Base-by-base conservation (phyloP, 2,113 vertebrate species). In the Neofelis nebulosa region DNA sequence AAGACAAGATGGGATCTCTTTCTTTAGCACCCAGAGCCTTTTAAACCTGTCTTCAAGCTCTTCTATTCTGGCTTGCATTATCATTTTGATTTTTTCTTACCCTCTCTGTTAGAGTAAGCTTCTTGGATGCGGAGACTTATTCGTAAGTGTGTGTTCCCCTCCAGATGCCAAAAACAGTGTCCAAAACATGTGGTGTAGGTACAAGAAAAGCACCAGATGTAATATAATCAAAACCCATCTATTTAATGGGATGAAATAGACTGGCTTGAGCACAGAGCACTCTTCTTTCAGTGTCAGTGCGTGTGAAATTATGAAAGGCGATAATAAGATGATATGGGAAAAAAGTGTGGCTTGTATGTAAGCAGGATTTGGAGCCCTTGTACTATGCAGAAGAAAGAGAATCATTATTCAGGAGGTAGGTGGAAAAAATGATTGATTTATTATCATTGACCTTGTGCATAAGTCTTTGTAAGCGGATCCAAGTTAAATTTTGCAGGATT, bases 401-500 rank as follows among this genome's bases (percentile, higher is more conserved):
- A 78, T 74, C 31, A 84, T 96, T 45, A 79, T 86, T 89, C 38
- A 85, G 55, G 66, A 97, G 80, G 55, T 81, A 69, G 33, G 9
- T 89, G 8, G 36, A 50, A 90, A 61, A 89, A 94, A 78, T 41
- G 10, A 86, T 89, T 73, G 15, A 83, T 71, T 84, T 78, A 63
- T 92, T 95, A 41, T 96, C 38, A 79, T 76, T 97, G 80, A 90
- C 36, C 45, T 95, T 90, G 41, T 71, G 41, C 2, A 4, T 92
- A 80, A 36, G 29, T 80, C 79, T 96, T 97, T 92, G 76, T 94
- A 89, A 84, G 14, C 55, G 38, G 73, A 91, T 52, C 74, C 36
- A 91, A 84, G 82, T 92, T 96, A 91, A 86, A 95, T 69, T 87
- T 96, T 87, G 23, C 8, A 81, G 45, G 65, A 84, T 97, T 92